phyloP scores from a whole-genome alignment of 2,888 invertebrate genomes.

The Petrophora chlorosata region DNA sequence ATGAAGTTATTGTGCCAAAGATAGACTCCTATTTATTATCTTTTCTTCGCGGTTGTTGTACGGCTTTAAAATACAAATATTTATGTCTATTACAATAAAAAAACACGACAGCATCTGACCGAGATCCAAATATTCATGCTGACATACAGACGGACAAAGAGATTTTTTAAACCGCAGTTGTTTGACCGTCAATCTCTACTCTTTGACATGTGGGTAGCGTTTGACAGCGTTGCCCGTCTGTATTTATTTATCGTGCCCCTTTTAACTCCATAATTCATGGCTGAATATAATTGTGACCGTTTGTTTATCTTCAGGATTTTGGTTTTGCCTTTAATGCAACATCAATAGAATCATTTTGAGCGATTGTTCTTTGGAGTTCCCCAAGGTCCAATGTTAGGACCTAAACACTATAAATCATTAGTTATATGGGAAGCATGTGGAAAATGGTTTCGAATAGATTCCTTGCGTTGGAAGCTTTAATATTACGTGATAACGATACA shows the following conservation, averaged over 20 bases:
- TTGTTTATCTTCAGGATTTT: conserved; percentile 34
- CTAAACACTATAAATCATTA: conserved; percentile 28
- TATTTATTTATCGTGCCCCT: conserved; percentile 51
- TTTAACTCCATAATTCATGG: conserved; percentile 37
- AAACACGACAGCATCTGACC: conserved; percentile 49
- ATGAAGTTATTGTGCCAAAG: conserved; percentile 18
- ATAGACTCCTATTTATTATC: conserved; percentile 9
- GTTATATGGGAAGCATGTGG: conserved; percentile 8
- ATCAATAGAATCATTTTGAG: conserved; percentile 38
- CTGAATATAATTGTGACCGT: conserved; percentile 30
- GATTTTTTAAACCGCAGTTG: conserved; percentile 52
- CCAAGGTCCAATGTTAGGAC: conserved; percentile 41
- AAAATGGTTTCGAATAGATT: too few species aligned
- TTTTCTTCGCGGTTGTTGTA: conserved; percentile 25
- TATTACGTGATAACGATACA: conserved; percentile 40
- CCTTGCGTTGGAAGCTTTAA: conserved; percentile 26
- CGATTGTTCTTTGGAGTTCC: conserved; percentile 34
- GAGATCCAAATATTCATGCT: conserved; percentile 56
- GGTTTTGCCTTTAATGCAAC: conserved; percentile 34
- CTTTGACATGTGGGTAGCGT: conserved; percentile 52
- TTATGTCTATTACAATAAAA: conserved; percentile 28
- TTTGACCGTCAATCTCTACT: conserved; percentile 50
- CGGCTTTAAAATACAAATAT: conserved; percentile 24
- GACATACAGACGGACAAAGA: conserved; percentile 50
- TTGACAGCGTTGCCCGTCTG: conserved; percentile 53